Evolutionary conservation across 2,113 vertebrate species (phyloP), one percentile per base, ranked within the genome.

Genomic region (Rhea americana): DNA sequence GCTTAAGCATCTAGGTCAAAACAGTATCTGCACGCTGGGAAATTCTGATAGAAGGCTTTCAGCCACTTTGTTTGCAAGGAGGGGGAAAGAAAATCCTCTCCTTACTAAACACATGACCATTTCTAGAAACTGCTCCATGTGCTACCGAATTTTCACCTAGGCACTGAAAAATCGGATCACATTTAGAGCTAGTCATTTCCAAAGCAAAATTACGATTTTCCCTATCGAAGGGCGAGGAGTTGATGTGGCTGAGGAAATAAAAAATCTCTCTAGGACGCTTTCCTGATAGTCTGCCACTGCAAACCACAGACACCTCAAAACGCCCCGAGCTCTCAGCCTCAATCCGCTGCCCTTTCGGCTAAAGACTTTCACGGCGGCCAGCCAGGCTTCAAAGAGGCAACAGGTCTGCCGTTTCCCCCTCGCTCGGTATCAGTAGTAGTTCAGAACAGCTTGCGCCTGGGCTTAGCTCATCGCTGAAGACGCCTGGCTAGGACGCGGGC

Each of bases 1-100:
- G 87, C 91, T 91, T 95, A 94, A 95, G 84, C 87, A 94, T 92
- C 78, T 94, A 79, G 96, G 92, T 96, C 96, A 93, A 56, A 92
- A 56, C 83, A 81, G 61, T 84, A 26, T 68, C 89, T 71, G 91
- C 77, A 91, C 62, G 89, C 74, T 1, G 84, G 85, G 91, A 92
- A 93, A 87, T 70, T 78, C 92, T n/a, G 66, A 82, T 0, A 0
- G 67, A 43, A 92, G 76, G 35, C 66, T 70, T 78, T 58, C 32
- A 83, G 65, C 73, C 66, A 25, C 43, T 18, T 61, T 13, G 1
- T 12, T 43, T 61, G 70, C 30, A 56, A 72, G 9, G 9, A 25
- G 8, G 73, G 7, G 18, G 30, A 66, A 55, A 43, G 53, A 66
- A 72, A 94, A 86, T 47, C 68, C 76, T 72, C 41, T 66, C 73